Evolutionary conservation across 2,888 invertebrate genomes (phyloP), one percentile per base, ranked within the genome.

Genomic region (Dascillus cervinus): DNA sequence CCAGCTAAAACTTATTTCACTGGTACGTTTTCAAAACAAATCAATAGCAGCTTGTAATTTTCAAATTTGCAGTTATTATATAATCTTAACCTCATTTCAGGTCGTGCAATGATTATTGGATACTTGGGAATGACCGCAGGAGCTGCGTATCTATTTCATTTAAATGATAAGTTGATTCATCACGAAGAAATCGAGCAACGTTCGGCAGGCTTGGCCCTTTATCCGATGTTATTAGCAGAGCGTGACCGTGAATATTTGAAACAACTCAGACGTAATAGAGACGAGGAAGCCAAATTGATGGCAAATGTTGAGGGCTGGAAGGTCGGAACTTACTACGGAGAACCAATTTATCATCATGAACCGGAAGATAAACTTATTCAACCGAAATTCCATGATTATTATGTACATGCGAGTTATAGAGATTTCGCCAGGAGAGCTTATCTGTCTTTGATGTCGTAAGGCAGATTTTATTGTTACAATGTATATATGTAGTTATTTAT

Each of bases 251-350:
- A 77, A 69, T 91, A 74, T 52, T 58, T 95, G 57, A 88, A 83
- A 53, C 86, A 90, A 51, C 52, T 87, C 19, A 72, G 83, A 29
- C 72, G 71, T 34, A 87, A 89, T 62, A 75, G 90, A 9, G 89
- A 90, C 9, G 83, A 83, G 43, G 95, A 95, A 64, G 71, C 72
- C 1, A 78, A 85, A 32, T 68, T 95, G 15, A 96, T 96, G 95
- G 78, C 79, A 44, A 77, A 92, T 62, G 87, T 90, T 8, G 82
- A 85, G 34, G 85, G 84, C 45, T 95, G 95, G 95, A 79, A 84
- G 70, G 80, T 83, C 3, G 96, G 95, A 25, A 94, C 87, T 2
- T 85, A 78, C 64, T 89, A 81, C 47, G 90, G 90, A 3, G 83
- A 88, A 58, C 83, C 81, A 12, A 66, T 94, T 6, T 95, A 72